Percentiles rank a stretch among this genome's conserved stretches.
Evolutionary conservation across 2,888 invertebrate species (phyloP).

Genomic region (Stenodema calcarata): DNA sequence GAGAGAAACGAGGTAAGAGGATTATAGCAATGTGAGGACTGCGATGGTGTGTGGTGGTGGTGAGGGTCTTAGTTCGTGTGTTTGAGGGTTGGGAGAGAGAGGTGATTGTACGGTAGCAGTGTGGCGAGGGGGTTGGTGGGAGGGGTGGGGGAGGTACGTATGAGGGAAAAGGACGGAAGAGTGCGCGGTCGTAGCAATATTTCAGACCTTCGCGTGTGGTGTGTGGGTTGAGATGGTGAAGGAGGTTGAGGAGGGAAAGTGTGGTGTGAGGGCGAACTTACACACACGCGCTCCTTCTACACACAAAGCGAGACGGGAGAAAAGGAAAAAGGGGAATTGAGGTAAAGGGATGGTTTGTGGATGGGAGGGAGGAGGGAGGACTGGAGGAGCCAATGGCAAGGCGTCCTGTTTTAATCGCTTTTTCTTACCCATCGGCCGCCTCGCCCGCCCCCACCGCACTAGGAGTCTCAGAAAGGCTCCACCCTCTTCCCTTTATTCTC

Average conservation of each 20-base stretch:
- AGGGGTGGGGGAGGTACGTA: slow-evolving; percentile 4
- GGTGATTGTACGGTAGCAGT: too few relatives aligned
- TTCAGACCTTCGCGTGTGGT: not conserved
- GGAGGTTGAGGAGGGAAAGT: not conserved
- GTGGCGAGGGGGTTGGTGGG: not conserved
- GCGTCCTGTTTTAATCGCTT: slow-evolving; percentile 44
- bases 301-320: slow-evolving; percentile 28
- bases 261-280: not conserved
- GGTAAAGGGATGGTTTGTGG: too few relatives aligned
- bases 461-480: slow-evolving; percentile 27
- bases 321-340: slow-evolving; percentile 25
- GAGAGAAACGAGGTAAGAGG: slow-evolving; percentile 14
- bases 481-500: slow-evolving; percentile 29
- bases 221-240: too few relatives aligned
- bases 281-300: slow-evolving; percentile 8
- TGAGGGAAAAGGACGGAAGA: slow-evolving; percentile 14
- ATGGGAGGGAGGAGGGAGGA: not conserved
- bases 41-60: not conserved
- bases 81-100: not conserved
- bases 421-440: slow-evolving; percentile 22
- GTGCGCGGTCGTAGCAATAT: slow-evolving; percentile 5
- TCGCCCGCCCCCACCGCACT: not conserved
- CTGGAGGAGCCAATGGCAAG: slow-evolving; percentile 17
- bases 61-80: not conserved
- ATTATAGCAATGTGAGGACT: not conserved